phyloP scores from a whole-genome alignment of 2,113 vertebrate species.

The Odontesthes bonariensis region DNA sequence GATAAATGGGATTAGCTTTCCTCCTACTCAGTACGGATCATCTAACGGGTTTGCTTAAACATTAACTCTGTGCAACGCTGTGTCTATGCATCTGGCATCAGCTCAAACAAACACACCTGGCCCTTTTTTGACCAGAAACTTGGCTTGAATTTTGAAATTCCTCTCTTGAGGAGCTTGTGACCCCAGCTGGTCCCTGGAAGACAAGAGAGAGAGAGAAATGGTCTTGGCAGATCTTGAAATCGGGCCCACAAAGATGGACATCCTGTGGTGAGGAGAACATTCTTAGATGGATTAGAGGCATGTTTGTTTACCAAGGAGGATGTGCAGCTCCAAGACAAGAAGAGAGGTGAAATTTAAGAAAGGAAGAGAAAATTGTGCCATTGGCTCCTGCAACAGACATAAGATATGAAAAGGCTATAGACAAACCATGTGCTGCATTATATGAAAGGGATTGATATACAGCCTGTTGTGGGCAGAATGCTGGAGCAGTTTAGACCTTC shows the following conservation, averaged over 20 bases:
- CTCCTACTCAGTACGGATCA: background rate
- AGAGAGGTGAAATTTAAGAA: conserved; percentile 33
- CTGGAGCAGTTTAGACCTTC: conserved; percentile 7
- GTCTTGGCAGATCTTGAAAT: conserved; percentile 46
- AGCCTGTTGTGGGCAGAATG: conserved; percentile 33
- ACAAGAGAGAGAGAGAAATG: conserved; percentile 33
- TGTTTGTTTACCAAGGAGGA: conserved; percentile 69
- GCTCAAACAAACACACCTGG: conserved; percentile 37
- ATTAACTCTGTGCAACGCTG: conserved; percentile 1
- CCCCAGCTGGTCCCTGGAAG: conserved; percentile 33
- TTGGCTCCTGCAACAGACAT: conserved; percentile 38
- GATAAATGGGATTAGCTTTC: conserved; percentile 5
- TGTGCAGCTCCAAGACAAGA: conserved; percentile 34
- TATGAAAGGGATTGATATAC: conserved; percentile 36
- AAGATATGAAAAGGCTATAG: conserved; percentile 34
- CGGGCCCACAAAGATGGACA: conserved; percentile 42
- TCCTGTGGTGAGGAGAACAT: conserved; percentile 68
- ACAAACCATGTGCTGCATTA: background rate
- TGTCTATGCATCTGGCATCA: conserved; percentile 11
- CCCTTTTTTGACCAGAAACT: conserved; percentile 27
- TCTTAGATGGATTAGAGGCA: conserved; percentile 70
- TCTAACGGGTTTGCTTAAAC: background rate
- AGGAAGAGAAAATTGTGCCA: conserved; percentile 14
- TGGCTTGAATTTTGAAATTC: conserved; percentile 42
- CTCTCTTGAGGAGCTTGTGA: conserved; percentile 36